Percentiles rank a stretch among this genome's conserved stretches.
These are phyloP conservation scores for Drosophila athabasca DNA, from an alignment of 1,140 invertebrate species.

Conservation along the genomic window DNA sequence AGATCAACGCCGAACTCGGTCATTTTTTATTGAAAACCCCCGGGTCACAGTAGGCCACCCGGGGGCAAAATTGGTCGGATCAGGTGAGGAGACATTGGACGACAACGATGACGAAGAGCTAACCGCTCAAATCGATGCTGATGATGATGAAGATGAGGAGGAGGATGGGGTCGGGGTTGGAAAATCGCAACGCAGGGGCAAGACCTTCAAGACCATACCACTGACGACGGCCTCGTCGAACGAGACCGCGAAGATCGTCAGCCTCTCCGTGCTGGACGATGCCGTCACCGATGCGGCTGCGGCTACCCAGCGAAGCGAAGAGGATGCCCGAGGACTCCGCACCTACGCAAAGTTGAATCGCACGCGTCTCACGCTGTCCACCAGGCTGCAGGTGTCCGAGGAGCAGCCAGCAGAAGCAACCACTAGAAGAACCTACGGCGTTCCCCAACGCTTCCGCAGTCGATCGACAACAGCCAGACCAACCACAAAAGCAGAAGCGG, in stretches of 20 bases:
- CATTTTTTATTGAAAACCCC: slow-evolving; percentile 83
- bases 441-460: slow-evolving; percentile 38
- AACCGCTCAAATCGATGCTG: slow-evolving; percentile 28
- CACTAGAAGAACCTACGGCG: slow-evolving; percentile 22
- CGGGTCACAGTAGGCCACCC: slow-evolving; percentile 81
- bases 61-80: slow-evolving; percentile 67
- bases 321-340: slow-evolving; percentile 42
- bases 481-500: background rate
- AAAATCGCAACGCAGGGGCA: slow-evolving; percentile 47
- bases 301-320: slow-evolving; percentile 2
- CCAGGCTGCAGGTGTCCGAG: slow-evolving; percentile 7
- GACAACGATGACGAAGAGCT: slow-evolving; percentile 26
- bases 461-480: slow-evolving; percentile 20
- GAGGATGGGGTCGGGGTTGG: background rate
- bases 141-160: slow-evolving; percentile 3
- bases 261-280: slow-evolving; percentile 44
- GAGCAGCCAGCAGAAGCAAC: slow-evolving; percentile 10
- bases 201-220: slow-evolving; percentile 55
- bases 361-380: slow-evolving; percentile 38
- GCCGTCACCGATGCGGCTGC: background rate
- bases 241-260: slow-evolving; percentile 48
- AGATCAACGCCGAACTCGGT: slow-evolving; percentile 67
- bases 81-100: slow-evolving; percentile 43
- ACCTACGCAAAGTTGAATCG: slow-evolving; percentile 48
- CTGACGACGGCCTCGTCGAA: slow-evolving; percentile 13